A percentile compares a stretch with the other conserved stretches of the same genome.
These are phyloP conservation scores for Benitochromis conjunctus DNA, from an alignment of 2,113 vertebrate genomes.

Conservation along the genomic window DNA sequence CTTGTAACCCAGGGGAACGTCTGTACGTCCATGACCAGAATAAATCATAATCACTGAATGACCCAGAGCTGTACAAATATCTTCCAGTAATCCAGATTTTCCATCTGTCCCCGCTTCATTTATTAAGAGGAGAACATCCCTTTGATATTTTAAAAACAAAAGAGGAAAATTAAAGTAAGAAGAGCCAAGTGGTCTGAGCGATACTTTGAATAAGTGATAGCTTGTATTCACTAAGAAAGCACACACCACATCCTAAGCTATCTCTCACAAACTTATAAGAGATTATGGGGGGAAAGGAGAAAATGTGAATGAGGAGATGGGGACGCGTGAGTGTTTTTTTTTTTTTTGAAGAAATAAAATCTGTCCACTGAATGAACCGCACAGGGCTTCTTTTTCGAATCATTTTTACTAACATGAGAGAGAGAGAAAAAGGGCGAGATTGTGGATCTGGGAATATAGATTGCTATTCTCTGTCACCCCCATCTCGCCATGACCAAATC, in stretches of 20 bases:
- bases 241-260: too few species aligned
- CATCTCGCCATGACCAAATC: slow-evolving; percentile 64
- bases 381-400: neutral
- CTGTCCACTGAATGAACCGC: neutral
- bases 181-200: neutral
- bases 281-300: neutral
- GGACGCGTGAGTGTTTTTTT: neutral
- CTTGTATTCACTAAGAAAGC: neutral
- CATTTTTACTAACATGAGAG: neutral
- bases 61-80: slow-evolving; percentile 10
- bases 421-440: slow-evolving; percentile 20
- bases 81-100: neutral
- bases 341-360: neutral
- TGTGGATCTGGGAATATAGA: slow-evolving; percentile 50
- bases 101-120: neutral
- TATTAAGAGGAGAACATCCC: neutral
- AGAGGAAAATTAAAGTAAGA: neutral
- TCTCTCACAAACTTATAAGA: neutral
- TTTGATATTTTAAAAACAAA: neutral
- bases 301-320: neutral
- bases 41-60: neutral
- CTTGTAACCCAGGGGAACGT: neutral
- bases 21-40: slow-evolving; percentile 16
- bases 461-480: slow-evolving; percentile 54
- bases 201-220: neutral